Percentiles rank a stretch among this genome's conserved stretches.
Conservation (phyloP, 2,113 vertebrate genomes). For the Anguilla rostrata region DNA sequence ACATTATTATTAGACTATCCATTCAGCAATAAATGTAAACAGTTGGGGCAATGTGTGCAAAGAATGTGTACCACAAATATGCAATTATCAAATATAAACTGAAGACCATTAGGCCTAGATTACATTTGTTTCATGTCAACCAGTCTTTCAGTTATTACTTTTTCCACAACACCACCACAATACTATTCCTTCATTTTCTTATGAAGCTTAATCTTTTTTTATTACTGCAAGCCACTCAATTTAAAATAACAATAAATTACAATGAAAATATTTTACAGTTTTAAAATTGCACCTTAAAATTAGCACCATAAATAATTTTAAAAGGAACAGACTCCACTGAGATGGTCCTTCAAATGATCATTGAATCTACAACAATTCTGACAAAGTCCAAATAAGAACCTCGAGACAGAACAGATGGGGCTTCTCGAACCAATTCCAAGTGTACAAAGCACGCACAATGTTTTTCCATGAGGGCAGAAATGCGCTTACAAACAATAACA, state of each 20-base stretch:
- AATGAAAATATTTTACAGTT: neutral
- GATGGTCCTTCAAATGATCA: neutral
- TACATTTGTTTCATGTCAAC: neutral
- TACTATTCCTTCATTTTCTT: neutral
- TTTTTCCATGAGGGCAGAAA: neutral
- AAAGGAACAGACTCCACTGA: neutral
- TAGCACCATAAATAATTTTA: neutral
- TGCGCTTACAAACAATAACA: neutral
- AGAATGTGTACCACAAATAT: neutral
- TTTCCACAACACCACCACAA: neutral
- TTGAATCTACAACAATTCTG: neutral
- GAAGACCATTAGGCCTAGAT: too few relatives aligned
- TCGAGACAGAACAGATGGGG: neutral
- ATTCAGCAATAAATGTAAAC: neutral
- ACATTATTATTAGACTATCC: neutral
- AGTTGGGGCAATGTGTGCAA: neutral
- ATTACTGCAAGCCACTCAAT: neutral
- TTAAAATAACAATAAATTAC: slow-evolving; percentile 12
- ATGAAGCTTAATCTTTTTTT: neutral
- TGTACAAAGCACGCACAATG: neutral
- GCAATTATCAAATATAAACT: neutral
- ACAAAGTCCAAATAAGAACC: neutral
- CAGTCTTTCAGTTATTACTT: neutral
- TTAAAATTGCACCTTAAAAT: neutral
- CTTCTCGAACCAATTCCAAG: neutral